Conservation (phyloP, 2,888 invertebrate species). For the Serripes groenlandicus region DNA sequence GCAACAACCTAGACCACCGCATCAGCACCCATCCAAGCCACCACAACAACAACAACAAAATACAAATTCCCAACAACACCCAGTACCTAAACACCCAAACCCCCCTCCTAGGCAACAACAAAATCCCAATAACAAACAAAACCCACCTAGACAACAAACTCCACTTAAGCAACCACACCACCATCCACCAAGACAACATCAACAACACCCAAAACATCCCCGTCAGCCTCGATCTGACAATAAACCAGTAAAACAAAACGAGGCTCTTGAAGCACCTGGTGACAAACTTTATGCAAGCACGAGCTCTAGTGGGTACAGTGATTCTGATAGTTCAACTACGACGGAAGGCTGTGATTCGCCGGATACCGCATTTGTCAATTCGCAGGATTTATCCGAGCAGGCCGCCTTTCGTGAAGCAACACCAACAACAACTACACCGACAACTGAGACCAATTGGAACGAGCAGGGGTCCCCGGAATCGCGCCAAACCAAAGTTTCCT, state of each 20-base stretch:
- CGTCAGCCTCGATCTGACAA: constrained; percentile 20
- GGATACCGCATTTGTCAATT: constrained; percentile 33
- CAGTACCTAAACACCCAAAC: not conserved
- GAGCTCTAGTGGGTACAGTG: constrained; percentile 43
- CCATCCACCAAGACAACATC: constrained; percentile 6
- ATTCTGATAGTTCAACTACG: constrained; percentile 52
- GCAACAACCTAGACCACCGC: not conserved
- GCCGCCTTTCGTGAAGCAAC: too few species aligned
- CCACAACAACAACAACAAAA: constrained; percentile 5
- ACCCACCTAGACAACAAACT: not conserved
- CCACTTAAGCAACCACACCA: not conserved
- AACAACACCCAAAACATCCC: not conserved
- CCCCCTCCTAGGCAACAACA: not conserved
- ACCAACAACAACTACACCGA: not conserved
- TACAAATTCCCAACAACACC: not conserved
- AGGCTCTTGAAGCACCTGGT: constrained; percentile 2
- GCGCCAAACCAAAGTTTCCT: constrained; percentile 6
- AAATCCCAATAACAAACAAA: not conserved
- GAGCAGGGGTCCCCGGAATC: constrained; percentile 35
- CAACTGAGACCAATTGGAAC: not conserved
- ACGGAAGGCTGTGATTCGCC: constrained; percentile 69
- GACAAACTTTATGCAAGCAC: constrained; percentile 41
- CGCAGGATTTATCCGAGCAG: constrained; percentile 38
- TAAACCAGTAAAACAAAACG: constrained; percentile 5
- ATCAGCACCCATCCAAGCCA: not conserved